These are phyloP conservation scores for Bombycilla garrulus DNA, from an alignment of 2,113 vertebrate genomes.

Conservation along the genomic window DNA sequence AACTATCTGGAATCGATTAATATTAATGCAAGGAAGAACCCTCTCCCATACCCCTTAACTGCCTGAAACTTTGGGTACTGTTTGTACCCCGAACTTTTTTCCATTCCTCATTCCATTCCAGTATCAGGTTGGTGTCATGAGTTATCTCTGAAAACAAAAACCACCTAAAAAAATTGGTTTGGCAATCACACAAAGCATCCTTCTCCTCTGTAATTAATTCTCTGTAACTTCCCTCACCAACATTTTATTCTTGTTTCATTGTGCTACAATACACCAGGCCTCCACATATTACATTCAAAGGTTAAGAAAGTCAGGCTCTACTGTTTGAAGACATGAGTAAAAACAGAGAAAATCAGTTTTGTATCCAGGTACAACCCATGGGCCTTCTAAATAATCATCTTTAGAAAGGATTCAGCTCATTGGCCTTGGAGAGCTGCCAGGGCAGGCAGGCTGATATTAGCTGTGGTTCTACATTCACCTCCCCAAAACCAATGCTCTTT, in stretches of 20 bases:
- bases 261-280: not conserved
- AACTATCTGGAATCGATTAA: not conserved
- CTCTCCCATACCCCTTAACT: not conserved
- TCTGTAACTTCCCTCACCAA: not conserved
- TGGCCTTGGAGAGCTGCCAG: not conserved
- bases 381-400: accelerated
- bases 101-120: not conserved
- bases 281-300: not conserved
- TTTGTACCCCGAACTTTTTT: not conserved
- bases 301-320: not conserved
- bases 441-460: not conserved
- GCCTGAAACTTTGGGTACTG: not conserved
- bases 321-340: not conserved
- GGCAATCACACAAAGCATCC: not conserved
- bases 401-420: not conserved
- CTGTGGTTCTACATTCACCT: not conserved
- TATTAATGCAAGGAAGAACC: not conserved
- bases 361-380: not conserved
- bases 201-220: not conserved
- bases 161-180: not conserved
- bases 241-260: not conserved
- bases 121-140: not conserved
- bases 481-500: not conserved
- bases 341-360: not conserved
- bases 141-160: not conserved